Evolutionary conservation across 1,140 invertebrate species (phyloP).

Genomic region (Aphaenogaster floridana): DNA sequence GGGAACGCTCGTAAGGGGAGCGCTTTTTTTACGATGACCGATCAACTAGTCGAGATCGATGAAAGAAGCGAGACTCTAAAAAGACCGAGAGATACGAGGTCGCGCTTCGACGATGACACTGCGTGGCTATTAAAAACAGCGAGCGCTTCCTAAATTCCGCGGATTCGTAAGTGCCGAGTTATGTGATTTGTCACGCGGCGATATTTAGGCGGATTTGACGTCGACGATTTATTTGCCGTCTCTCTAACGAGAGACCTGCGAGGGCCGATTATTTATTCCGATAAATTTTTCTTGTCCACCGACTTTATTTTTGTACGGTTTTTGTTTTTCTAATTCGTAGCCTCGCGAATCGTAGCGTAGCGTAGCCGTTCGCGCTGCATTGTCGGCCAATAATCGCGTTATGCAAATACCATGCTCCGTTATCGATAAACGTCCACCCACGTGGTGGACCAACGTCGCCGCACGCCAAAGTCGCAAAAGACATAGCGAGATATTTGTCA

Average conservation of each 20-base stretch:
- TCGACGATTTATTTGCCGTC: constrained; percentile 29
- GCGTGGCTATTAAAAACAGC: constrained; percentile 74
- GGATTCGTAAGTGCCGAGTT: constrained; percentile 76
- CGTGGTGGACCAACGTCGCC: neutral
- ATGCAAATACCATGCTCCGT: neutral
- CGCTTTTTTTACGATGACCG: neutral
- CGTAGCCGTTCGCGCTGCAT: neutral
- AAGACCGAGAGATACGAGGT: constrained; percentile 22
- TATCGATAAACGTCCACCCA: constrained; percentile 7
- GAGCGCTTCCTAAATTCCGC: constrained; percentile 75
- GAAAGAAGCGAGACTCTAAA: constrained; percentile 32
- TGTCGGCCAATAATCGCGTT: constrained; percentile 14
- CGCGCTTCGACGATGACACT: constrained; percentile 61
- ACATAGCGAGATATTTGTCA: neutral
- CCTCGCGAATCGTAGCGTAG: too few relatives aligned
- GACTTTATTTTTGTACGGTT: constrained; percentile 21
- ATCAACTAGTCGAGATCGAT: constrained; percentile 15
- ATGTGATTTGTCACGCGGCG: constrained; percentile 68
- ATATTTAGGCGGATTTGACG: constrained; percentile 66
- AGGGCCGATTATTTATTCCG: constrained; percentile 29
- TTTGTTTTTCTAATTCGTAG: constrained; percentile 1
- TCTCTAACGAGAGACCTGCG: constrained; percentile 13
- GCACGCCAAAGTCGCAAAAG: neutral
- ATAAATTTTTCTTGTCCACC: neutral
- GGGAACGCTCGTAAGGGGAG: neutral